phyloP scores from a whole-genome alignment of 2,113 vertebrate species.

The Sciurus niger region DNA sequence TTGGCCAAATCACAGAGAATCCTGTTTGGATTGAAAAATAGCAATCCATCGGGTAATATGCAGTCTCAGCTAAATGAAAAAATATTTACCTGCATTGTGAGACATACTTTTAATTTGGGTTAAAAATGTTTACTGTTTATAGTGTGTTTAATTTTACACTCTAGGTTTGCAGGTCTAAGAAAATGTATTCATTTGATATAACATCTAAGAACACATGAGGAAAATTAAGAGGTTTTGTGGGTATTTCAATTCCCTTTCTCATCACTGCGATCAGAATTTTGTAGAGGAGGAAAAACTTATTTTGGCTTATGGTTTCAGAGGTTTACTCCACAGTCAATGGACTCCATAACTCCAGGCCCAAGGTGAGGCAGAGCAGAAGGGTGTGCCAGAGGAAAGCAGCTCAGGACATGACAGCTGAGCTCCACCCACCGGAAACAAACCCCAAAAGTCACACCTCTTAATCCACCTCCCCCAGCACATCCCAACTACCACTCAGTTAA shows the following conservation, averaged over 20 bases:
- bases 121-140: background rate
- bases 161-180: background rate
- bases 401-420: too few species aligned
- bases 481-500: too few species aligned
- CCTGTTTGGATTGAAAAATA: background rate
- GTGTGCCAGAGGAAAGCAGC: too few species aligned
- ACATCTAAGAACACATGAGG: background rate
- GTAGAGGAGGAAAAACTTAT: too few species aligned
- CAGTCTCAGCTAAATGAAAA: background rate
- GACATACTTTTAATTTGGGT: background rate
- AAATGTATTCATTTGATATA: background rate
- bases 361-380: too few species aligned
- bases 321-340: too few species aligned
- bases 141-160: constrained; percentile 23
- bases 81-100: background rate
- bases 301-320: too few species aligned
- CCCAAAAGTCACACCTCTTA: too few species aligned
- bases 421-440: too few species aligned
- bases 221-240: background rate
- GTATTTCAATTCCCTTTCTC: background rate
- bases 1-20: background rate
- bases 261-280: too few species aligned
- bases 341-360: too few species aligned
- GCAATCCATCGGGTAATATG: background rate
- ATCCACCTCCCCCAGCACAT: too few species aligned